Evolutionary conservation across 2,797 vertebrate genomes (phyloP).

Genomic region (Echiichthys vipera): DNA sequence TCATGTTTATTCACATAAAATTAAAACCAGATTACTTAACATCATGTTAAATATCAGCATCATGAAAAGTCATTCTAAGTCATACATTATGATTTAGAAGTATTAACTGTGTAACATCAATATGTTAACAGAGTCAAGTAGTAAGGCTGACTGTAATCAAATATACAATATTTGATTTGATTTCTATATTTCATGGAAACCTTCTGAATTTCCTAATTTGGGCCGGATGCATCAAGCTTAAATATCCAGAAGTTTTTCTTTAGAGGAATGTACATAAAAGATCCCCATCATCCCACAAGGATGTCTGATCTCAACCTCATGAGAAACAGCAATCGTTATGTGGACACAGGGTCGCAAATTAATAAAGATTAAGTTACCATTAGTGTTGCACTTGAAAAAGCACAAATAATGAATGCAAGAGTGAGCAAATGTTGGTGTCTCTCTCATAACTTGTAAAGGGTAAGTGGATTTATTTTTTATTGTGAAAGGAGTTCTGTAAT

Average conservation of each 20-base stretch:
- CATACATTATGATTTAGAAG: too few relatives aligned
- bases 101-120: too few relatives aligned
- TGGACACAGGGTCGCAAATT: neutral
- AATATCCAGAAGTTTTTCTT: neutral
- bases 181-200: too few relatives aligned
- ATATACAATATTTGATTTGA: too few relatives aligned
- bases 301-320: neutral
- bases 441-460: neutral
- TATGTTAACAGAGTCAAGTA: too few relatives aligned
- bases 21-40: too few relatives aligned
- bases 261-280: neutral
- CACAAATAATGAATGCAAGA: neutral
- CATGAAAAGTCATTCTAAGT: too few relatives aligned
- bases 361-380: neutral
- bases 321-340: neutral
- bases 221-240: too few relatives aligned
- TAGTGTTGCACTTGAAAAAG: neutral
- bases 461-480: neutral
- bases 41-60: too few relatives aligned
- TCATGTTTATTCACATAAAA: too few relatives aligned
- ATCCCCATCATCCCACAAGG: neutral
- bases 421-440: neutral
- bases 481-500: neutral
- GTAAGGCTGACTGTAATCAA: too few relatives aligned
- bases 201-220: too few relatives aligned